Percentiles rank a stretch among this genome's conserved stretches.
Conservation (phyloP, 2,888 invertebrate species). For the Andrena minutula region DNA sequence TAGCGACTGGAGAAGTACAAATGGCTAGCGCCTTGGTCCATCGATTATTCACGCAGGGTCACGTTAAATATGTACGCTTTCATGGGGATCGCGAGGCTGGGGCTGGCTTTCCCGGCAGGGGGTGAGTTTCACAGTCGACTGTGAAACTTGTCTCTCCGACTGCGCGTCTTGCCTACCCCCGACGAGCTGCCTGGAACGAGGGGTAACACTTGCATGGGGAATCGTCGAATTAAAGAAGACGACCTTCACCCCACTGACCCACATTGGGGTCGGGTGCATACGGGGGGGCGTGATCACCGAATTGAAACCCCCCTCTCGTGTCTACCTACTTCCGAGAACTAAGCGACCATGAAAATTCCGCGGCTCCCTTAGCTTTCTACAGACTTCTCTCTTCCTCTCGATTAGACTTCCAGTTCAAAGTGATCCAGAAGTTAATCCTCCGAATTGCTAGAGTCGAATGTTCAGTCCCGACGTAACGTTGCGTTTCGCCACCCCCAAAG, state of each 20-base stretch:
- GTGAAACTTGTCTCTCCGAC: constrained; percentile 37
- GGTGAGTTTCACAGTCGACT: constrained; percentile 60
- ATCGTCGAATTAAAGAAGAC: constrained; percentile 84
- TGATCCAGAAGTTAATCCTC: background rate
- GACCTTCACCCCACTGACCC: constrained; percentile 77
- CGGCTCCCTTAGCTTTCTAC: no score
- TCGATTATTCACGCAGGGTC: constrained; percentile 82
- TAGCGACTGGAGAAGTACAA: constrained; percentile 82
- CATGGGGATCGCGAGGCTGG: constrained; percentile 60
- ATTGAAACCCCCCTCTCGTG: background rate
- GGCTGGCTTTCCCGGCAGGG: constrained; percentile 61
- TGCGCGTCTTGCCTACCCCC: constrained; percentile 37
- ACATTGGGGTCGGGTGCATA: constrained; percentile 77
- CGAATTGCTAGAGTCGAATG: no score
- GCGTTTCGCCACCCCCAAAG: background rate
- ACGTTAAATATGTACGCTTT: constrained; percentile 80
- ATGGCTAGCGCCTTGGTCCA: constrained; percentile 79
- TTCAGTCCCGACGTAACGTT: background rate
- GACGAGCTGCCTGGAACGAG: constrained; percentile 28
- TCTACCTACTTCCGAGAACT: background rate
- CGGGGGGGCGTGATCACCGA: background rate
- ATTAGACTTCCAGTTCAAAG: background rate
- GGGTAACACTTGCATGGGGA: constrained; percentile 85
- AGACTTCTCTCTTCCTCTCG: no score
- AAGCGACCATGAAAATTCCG: background rate